phyloP scores from a whole-genome alignment of 2,797 vertebrate genomes.

The Nasua narica region DNA sequence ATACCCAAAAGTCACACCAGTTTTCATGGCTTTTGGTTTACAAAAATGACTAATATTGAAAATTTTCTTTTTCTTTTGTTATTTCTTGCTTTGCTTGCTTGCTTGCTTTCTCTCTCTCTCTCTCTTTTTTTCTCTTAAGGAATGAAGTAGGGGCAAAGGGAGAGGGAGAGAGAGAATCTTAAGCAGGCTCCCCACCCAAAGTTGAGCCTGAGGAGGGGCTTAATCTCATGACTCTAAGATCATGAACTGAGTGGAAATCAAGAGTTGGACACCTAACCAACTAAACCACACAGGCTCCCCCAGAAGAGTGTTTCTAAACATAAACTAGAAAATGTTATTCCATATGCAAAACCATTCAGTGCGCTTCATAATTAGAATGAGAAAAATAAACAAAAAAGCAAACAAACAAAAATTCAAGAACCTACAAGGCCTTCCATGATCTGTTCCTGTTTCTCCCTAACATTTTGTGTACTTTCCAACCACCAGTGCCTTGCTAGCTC shows the following conservation, averaged over 20 bases:
- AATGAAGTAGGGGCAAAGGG: not conserved
- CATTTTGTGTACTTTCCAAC: not conserved
- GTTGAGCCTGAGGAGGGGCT: rapidly evolving
- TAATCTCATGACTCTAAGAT: not conserved
- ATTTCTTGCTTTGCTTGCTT: too few species aligned
- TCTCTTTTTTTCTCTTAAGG: not conserved
- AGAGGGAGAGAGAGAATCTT: not conserved
- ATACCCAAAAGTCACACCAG: not conserved
- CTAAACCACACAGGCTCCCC: not conserved
- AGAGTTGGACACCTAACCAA: not conserved
- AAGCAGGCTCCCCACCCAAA: not conserved
- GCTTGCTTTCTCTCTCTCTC: too few species aligned
- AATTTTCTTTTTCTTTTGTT: not conserved
- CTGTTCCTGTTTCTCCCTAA: not conserved
- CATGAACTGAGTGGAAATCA: not conserved
- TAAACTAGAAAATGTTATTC: not conserved
- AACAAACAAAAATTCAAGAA: not conserved
- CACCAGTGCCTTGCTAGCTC: not conserved
- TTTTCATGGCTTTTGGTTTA: not conserved
- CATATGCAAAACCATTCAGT: not conserved
- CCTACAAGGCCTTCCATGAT: rapidly evolving
- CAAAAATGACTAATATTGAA: not conserved
- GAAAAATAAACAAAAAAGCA: not conserved
- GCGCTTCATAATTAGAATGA: not conserved
- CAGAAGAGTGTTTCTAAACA: not conserved